Percentiles rank a stretch among this genome's conserved stretches.
These are phyloP conservation scores for Cygnus buccinator DNA, from an alignment of 2,113 vertebrate genomes.

Conservation along the genomic window DNA sequence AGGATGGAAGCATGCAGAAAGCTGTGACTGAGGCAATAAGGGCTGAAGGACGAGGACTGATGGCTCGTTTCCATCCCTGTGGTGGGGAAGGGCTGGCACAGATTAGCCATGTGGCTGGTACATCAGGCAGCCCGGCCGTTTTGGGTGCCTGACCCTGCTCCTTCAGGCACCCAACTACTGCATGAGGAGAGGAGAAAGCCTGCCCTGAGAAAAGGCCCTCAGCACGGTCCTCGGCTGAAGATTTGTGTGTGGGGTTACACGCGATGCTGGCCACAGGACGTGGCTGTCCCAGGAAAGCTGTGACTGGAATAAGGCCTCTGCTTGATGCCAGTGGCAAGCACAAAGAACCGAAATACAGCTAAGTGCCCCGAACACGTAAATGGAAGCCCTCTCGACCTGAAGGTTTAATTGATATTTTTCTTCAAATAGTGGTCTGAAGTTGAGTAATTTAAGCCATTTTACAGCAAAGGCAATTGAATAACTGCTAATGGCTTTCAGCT, in stretches of 20 bases:
- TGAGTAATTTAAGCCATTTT: conserved; percentile 61
- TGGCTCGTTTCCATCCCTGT: not conserved
- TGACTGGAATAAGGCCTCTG: not conserved
- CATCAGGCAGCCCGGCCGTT: not conserved
- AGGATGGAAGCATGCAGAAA: fast-evolving
- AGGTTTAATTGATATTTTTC: conserved; percentile 60
- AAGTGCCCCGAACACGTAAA: not conserved
- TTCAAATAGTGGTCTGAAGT: not conserved
- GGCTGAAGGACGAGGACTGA: not conserved
- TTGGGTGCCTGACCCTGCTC: not conserved
- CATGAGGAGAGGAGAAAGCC: not conserved
- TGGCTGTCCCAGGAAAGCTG: fast-evolving
- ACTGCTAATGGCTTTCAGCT: conserved; percentile 67
- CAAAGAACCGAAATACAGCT: not conserved
- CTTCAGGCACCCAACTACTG: not conserved
- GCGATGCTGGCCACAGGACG: too few relatives aligned
- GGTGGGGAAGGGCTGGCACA: not conserved
- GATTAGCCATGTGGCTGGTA: not conserved
- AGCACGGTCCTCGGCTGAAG: not conserved
- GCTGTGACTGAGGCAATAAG: not conserved
- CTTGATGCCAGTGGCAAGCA: not conserved
- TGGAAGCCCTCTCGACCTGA: not conserved
- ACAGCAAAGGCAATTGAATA: conserved; percentile 50
- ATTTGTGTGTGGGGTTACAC: not conserved
- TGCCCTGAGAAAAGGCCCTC: not conserved